These are phyloP conservation scores for Amphilophus citrinellus DNA, from an alignment of 2,113 vertebrate genomes.

Conservation along the genomic window DNA sequence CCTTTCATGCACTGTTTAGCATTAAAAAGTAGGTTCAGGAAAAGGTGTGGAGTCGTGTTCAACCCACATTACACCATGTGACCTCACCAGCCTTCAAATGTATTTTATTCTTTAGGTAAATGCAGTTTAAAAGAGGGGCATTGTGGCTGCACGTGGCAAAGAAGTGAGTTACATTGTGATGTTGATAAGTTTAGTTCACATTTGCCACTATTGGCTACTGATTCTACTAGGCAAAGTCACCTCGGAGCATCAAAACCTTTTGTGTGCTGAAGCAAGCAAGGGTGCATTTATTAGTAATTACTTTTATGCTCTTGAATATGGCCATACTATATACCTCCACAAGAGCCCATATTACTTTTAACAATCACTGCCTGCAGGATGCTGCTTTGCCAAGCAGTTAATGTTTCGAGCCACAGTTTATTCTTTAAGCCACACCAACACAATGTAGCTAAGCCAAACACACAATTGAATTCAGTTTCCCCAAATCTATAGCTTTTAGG, in stretches of 20 bases:
- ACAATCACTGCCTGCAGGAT: conserved; percentile 10
- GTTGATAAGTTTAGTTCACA: background rate
- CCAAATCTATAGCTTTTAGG: background rate
- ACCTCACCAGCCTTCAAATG: background rate
- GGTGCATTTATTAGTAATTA: background rate
- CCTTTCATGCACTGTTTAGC: background rate
- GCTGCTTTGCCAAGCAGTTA: conserved; percentile 18
- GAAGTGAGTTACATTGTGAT: no score
- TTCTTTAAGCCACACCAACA: conserved; percentile 11
- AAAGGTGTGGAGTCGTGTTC: background rate
- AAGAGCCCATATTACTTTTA: conserved; percentile 5
- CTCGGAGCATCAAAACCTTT: background rate
- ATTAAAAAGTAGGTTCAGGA: background rate
- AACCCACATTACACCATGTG: background rate
- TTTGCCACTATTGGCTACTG: background rate
- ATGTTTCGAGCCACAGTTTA: conserved; percentile 27
- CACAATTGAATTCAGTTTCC: background rate
- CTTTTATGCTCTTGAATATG: background rate
- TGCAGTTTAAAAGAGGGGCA: background rate
- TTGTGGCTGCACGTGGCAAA: background rate
- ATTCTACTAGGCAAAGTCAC: background rate
- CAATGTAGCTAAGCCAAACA: conserved; percentile 5
- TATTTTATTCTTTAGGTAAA: background rate
- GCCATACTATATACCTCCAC: background rate
- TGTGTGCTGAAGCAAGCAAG: background rate